These are phyloP conservation scores for Crossocerus cetratus DNA, from an alignment of 2,888 invertebrate genomes.

Conservation along the genomic window DNA sequence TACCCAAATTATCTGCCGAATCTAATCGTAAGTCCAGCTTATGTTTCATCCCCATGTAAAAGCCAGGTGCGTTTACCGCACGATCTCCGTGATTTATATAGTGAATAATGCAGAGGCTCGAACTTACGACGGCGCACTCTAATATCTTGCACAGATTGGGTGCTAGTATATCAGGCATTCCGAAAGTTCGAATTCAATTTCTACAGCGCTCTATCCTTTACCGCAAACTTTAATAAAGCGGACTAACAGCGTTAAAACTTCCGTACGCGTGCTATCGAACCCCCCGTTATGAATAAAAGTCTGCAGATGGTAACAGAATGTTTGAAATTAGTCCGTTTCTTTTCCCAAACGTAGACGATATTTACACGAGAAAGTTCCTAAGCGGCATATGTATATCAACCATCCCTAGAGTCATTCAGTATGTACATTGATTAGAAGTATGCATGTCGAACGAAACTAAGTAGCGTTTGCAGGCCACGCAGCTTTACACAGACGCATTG, in stretches of 20 bases:
- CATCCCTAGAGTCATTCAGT: constrained; percentile 9
- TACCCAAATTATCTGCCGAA: constrained; percentile 28
- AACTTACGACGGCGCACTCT: constrained; percentile 24
- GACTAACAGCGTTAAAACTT: constrained; percentile 22
- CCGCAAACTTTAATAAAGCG: constrained; percentile 26
- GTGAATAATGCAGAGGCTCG: constrained; percentile 32
- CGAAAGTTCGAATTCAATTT: constrained; percentile 41
- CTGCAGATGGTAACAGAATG: too few species aligned
- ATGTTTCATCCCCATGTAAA: constrained; percentile 16
- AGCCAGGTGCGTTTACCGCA: constrained; percentile 21
- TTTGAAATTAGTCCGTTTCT: too few species aligned
- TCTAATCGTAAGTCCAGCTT: constrained; percentile 21
- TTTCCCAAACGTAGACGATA: too few species aligned
- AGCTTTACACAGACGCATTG: constrained; percentile 38
- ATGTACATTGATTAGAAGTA: constrained; percentile 30
- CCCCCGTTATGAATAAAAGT: neutral
- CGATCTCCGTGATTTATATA: constrained; percentile 22
- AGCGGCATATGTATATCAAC: neutral
- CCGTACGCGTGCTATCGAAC: neutral
- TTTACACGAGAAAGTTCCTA: too few species aligned
- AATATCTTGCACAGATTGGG: constrained; percentile 32
- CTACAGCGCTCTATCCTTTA: constrained; percentile 33
- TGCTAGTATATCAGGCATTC: constrained; percentile 29
- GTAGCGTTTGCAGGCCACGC: constrained; percentile 33
- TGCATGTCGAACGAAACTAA: constrained; percentile 40